Evolutionary conservation across 2,797 vertebrate species (phyloP).

Genomic region (Alca torda): DNA sequence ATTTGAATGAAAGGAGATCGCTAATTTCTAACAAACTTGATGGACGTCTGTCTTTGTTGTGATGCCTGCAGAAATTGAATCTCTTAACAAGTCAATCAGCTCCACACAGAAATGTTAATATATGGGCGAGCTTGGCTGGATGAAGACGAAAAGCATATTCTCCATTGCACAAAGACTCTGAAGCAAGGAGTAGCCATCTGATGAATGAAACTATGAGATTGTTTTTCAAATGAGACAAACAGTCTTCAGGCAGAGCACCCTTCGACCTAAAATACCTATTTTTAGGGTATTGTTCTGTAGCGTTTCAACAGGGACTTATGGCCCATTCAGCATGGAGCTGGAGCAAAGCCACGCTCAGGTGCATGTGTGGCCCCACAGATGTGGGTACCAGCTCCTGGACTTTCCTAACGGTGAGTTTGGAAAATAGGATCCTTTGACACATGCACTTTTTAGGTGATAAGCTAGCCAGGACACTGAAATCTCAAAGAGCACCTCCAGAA

Average conservation of each 20-base stretch:
- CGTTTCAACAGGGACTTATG: not conserved
- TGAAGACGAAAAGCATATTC: not conserved
- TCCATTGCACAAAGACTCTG: not conserved
- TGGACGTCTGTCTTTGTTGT: conserved; percentile 54
- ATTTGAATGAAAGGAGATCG: conserved; percentile 67
- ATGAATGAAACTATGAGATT: accelerated
- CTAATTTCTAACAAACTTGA: conserved; percentile 63
- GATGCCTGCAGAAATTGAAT: conserved; percentile 47
- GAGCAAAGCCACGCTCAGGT: not conserved
- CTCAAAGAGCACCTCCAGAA: not conserved
- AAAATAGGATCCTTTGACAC: not conserved
- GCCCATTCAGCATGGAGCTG: not conserved
- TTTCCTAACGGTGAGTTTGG: not conserved
- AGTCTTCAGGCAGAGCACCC: not conserved
- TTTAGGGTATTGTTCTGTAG: not conserved
- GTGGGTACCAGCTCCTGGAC: not conserved
- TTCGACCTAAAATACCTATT: not conserved
- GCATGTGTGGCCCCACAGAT: accelerated
- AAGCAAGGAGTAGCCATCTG: not conserved
- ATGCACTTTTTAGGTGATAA: not conserved
- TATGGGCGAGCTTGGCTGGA: not conserved
- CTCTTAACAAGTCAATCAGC: conserved; percentile 19
- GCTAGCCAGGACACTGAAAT: not conserved
- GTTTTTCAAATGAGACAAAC: not conserved
- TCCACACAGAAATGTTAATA: not conserved